Evolutionary conservation across 2,888 invertebrate genomes (phyloP).

Genomic region (Pollenia labialis): DNA sequence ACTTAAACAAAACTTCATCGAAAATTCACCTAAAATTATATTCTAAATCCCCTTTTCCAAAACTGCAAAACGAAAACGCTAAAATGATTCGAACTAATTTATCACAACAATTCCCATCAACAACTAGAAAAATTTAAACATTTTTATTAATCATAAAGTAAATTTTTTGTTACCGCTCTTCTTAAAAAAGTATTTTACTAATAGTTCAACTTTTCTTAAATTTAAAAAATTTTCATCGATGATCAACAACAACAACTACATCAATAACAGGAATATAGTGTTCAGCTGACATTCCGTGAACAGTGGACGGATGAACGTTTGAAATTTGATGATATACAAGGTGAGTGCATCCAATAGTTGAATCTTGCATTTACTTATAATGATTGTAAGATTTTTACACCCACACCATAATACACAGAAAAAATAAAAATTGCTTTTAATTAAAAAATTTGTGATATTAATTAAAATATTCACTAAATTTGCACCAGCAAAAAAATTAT

Average conservation of each 20-base stretch:
- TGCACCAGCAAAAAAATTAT: too few species aligned
- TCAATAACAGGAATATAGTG: slow-evolving; percentile 94
- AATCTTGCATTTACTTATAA: too few species aligned
- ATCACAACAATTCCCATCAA: slow-evolving; percentile 60
- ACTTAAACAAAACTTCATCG: slow-evolving; percentile 39
- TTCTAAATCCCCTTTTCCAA: slow-evolving; percentile 52
- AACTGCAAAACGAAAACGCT: slow-evolving; percentile 55
- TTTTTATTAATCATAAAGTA: neutral
- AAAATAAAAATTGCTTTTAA: too few species aligned
- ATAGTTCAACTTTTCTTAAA: slow-evolving; percentile 30
- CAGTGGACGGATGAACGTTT: slow-evolving; percentile 98
- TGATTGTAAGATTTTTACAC: too few species aligned
- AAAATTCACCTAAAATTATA: slow-evolving; percentile 43
- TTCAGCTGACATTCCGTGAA: slow-evolving; percentile 98
- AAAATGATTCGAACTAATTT: slow-evolving; percentile 61
- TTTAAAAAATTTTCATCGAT: slow-evolving; percentile 20
- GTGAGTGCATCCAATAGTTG: slow-evolving; percentile 84
- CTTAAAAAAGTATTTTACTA: slow-evolving; percentile 15
- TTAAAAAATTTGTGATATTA: too few species aligned
- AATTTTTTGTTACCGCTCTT: neutral
- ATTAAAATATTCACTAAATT: too few species aligned
- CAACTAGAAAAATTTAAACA: slow-evolving; percentile 31
- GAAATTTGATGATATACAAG: slow-evolving; percentile 94
- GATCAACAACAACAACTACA: slow-evolving; percentile 23
- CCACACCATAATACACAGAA: too few species aligned